Base-by-base conservation (phyloP, 37 sponge, comb jelly and placozoan genomes). In the Oscarella lobularis region DNA sequence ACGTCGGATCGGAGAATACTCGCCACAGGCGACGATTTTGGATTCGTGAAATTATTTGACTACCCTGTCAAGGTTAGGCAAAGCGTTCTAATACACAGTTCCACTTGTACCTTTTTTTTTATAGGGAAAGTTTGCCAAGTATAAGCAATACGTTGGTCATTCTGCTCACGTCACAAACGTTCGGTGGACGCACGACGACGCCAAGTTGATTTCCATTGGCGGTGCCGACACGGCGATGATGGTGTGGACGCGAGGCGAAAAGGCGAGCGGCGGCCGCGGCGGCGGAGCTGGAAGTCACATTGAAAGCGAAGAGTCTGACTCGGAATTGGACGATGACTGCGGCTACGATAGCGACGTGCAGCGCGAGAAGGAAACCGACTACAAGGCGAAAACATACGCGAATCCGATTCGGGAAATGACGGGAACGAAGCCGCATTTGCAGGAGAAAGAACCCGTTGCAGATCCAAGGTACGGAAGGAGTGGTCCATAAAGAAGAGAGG, bases 111-210 rank as follows among this genome's bases (percentile, higher is more conserved):
- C 9, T 48, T 9, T 48, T 48, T 48, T 9, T 48, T n/a, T 48
- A 27, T 74, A 82, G 84, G 89, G 80, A 60, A 93, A 87, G 75
- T 83, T 87, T 81, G 98, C 98, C 27, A 96, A 96, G 83, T 81
- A 79, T 76, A 92, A 87, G 75, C 84, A 89, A 68, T 96, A 93
- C 74, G 88, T 87, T 66, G 98, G 98, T 33, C 98, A 97, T 75
- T 93, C 94, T 29, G 91, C 98, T 71, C 98, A 97, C 80, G 98
- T 97, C 75, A 97, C 98, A 30, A 93, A 90, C 74, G 94, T 97
- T 9, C 38, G 94, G 38, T 97, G 87, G 85, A 80, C 91, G 6
- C 65, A 79, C 75, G 86, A 88, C 73, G 83, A 77, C 76, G 40
- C 38, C 2, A 65, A 81, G 32, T 83, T 97, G 66, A 75, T 97